Conservation (phyloP, 2,888 invertebrate genomes). For the Mesorhabditis belari region DNA sequence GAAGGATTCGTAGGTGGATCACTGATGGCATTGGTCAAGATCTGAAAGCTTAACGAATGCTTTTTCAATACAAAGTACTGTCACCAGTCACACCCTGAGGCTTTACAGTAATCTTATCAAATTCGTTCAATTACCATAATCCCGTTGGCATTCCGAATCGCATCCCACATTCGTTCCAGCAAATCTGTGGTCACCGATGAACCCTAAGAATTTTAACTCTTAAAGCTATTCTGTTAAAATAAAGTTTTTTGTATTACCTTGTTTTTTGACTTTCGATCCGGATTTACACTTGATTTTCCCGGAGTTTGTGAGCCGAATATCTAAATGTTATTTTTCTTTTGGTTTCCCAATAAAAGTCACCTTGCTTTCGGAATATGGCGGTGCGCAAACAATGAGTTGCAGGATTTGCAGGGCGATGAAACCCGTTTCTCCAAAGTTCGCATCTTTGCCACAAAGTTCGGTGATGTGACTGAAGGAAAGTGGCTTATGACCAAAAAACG, state of each 20-base stretch:
- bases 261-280: neutral
- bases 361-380: neutral
- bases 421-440: no score
- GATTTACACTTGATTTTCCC: neutral
- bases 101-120: neutral
- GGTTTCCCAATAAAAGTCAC: no score
- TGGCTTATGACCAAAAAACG: neutral
- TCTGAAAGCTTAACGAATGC: neutral
- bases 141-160: constrained; percentile 84
- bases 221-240: no score
- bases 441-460: neutral
- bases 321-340: no score
- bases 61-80: neutral
- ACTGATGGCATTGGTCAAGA: neutral
- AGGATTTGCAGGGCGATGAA: neutral
- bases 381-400: neutral
- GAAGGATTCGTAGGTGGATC: neutral
- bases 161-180: constrained; percentile 86
- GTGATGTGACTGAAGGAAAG: neutral
- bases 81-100: neutral
- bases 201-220: no score
- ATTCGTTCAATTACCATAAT: constrained; percentile 69
- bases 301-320: neutral
- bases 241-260: no score
- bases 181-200: no score